Percentiles rank a stretch among this genome's conserved stretches.
phyloP scores from a whole-genome alignment of 1,140 invertebrate genomes.

The Heliothis subflexa region DNA sequence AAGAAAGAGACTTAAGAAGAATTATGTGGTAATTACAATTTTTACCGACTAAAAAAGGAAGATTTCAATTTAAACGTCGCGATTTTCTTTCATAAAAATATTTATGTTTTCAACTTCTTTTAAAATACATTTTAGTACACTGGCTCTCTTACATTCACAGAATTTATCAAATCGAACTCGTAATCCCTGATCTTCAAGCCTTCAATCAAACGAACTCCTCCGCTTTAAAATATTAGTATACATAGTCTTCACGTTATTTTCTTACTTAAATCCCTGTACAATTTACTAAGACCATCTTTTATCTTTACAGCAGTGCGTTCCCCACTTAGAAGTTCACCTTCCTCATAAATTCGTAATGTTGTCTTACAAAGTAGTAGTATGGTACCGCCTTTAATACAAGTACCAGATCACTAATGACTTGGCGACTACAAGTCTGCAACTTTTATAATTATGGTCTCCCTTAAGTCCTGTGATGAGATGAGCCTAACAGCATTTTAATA shows the following conservation, averaged over 20 bases:
- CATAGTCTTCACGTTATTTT: not conserved
- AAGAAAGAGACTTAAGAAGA: too few species aligned
- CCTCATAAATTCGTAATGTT: slow-evolving; percentile 53
- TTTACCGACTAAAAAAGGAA: too few species aligned
- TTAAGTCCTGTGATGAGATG: not conserved
- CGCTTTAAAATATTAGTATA: too few species aligned
- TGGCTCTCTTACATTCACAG: too few species aligned
- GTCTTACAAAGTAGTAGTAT: slow-evolving; percentile 67
- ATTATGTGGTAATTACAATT: too few species aligned
- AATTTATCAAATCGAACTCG: too few species aligned
- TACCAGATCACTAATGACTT: slow-evolving; percentile 64
- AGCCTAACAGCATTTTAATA: too few species aligned
- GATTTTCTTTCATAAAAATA: not conserved
- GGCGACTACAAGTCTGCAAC: slow-evolving; percentile 28
- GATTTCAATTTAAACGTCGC: too few species aligned
- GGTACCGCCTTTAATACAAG: slow-evolving; percentile 57
- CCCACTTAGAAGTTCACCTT: not conserved
- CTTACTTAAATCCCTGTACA: not conserved
- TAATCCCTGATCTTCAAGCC: too few species aligned
- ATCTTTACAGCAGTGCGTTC: not conserved
- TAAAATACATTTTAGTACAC: too few species aligned
- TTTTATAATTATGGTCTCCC: not conserved
- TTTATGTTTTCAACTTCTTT: not conserved
- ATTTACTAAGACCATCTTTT: not conserved
- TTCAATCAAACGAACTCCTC: too few species aligned